Base-by-base conservation (phyloP, 2,113 vertebrate genomes). In the Syngnathus floridae region DNA sequence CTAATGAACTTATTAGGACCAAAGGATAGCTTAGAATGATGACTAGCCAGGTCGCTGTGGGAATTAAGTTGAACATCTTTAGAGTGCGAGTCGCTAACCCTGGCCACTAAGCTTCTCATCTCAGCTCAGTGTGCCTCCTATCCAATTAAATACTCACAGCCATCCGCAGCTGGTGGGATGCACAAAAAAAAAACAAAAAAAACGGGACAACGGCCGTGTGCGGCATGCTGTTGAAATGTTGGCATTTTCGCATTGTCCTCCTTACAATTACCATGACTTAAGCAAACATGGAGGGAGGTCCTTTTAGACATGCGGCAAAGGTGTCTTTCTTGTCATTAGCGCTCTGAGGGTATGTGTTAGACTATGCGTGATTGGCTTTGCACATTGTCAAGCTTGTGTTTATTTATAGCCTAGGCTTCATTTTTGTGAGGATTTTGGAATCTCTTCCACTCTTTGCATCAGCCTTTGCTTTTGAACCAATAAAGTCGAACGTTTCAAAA, bases 121-220 rank as follows among this genome's bases (percentile, higher is more conserved):
- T 72, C 73, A 40, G 82, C 81, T 78, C 79, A 54, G 41, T 58
- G 70, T 76, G 81, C 74, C 71, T 71, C 75, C 77, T 69, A 81
- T 82, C 88, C 85, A 88, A 89, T 89, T 89, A 89, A 89, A 84
- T 65, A 58, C 71, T 80, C 71, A 78, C 81, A 77, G 73, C 73
- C 72, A 76, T 65, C 66, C 69, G 69, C 80, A 62, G 78, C 81
- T 63, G 38, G 67, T 65, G 65, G 40, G 17, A 22, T 6, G 19
- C 14, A 31, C 14, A 31, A 16, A 31, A 31, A 19, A 19, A n/a
- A n/a, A 36, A 41, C n/a, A 52, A 48, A 69, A 31, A 67, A 64
- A 73, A 45, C 31, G 31, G 66, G 16, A 65, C 72, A 75, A 69
- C 64, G 68, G 68, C 41, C 74, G 71, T 82, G 77, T 79, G 80